A percentile compares a stretch with the other conserved stretches of the same genome.
phyloP scores from a whole-genome alignment of 2,797 vertebrate species.

The Pelodytes ibericus region DNA sequence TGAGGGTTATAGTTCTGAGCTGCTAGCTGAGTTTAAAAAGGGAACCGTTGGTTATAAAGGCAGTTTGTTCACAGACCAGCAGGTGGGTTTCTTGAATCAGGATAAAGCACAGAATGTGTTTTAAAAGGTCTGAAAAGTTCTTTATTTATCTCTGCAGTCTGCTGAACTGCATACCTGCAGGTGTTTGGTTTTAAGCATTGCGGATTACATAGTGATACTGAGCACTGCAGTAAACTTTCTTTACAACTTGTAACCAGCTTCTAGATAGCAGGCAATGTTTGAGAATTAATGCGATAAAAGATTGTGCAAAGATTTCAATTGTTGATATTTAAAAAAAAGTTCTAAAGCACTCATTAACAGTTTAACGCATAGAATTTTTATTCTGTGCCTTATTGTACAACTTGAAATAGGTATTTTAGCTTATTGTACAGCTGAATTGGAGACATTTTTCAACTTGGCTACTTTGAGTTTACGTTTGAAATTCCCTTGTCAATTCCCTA shows the following conservation, averaged over 20 bases:
- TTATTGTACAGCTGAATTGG: too few species aligned
- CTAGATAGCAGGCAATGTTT: neutral
- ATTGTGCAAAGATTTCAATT: too few species aligned
- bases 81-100: slow-evolving; percentile 47
- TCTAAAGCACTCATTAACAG: too few species aligned
- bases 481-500: too few species aligned
- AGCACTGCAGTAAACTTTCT: slow-evolving; percentile 24
- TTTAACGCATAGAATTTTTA: too few species aligned
- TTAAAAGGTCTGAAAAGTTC: slow-evolving; percentile 42
- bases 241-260: neutral
- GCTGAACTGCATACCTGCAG: slow-evolving; percentile 39
- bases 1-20: slow-evolving; percentile 47
- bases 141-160: slow-evolving; percentile 45
- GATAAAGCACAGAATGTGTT: slow-evolving; percentile 34
- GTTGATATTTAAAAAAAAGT: too few species aligned
- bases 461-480: too few species aligned
- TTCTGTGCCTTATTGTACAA: too few species aligned
- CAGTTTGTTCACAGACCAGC: slow-evolving; percentile 43
- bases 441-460: too few species aligned
- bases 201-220: slow-evolving; percentile 9
- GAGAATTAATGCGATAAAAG: neutral
- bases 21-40: slow-evolving; percentile 54
- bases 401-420: too few species aligned
- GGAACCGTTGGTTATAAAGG: slow-evolving; percentile 25
- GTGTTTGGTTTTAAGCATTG: slow-evolving; percentile 41